Percentiles rank a stretch among this genome's conserved stretches.
Evolutionary conservation across 2,888 invertebrate species (phyloP).

Genomic region (Himalopsyche tibetana): DNA sequence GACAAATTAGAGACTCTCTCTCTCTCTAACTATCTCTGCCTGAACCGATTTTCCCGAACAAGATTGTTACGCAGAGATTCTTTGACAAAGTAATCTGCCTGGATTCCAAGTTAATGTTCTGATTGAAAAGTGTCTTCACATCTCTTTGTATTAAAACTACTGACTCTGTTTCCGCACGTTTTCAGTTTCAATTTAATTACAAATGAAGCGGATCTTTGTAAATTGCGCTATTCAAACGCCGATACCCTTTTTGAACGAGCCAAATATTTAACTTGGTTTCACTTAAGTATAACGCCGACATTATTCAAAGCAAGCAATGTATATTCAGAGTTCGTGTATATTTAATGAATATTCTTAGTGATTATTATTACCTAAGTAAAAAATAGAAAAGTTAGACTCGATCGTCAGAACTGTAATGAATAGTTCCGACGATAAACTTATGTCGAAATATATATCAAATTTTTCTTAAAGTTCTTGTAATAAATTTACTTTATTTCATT

Average conservation of each 20-base stretch:
- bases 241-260: not conserved
- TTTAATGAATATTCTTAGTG: no score
- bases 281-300: not conserved
- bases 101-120: conserved; percentile 25
- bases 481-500: no score
- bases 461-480: no score
- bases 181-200: conserved; percentile 4
- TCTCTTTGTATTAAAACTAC: conserved; percentile 20
- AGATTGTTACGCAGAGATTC: conserved; percentile 19
- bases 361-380: no score
- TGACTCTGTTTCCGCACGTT: not conserved
- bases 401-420: no score
- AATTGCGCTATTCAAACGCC: not conserved
- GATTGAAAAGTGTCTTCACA: conserved; percentile 22
- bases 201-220: not conserved
- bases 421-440: no score
- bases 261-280: not conserved
- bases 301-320: no score
- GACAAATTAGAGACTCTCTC: no score
- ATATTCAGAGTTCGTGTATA: no score
- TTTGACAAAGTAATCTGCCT: conserved; percentile 19
- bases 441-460: no score
- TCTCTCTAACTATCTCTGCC: not conserved
- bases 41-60: not conserved
- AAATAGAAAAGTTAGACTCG: no score